Evolutionary conservation across 2,797 vertebrate genomes (phyloP).

Genomic region (Enteromius viviparus): DNA sequence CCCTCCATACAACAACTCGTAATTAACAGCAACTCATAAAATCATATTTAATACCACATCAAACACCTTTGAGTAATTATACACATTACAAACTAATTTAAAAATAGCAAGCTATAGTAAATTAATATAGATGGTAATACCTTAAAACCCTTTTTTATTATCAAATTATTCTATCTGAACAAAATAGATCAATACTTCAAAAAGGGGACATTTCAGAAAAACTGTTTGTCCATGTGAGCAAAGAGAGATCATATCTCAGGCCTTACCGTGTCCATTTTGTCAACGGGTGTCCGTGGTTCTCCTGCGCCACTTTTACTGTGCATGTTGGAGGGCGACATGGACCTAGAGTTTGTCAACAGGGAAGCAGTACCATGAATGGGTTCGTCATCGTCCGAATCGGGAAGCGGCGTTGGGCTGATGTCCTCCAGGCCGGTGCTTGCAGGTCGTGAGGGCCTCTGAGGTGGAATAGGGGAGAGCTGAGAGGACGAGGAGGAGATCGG

Average conservation of each 20-base stretch:
- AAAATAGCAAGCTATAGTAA: neutral
- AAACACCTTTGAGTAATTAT: neutral
- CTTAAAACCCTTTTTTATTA: neutral
- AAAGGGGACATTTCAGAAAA: neutral
- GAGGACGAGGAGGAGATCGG: conserved; percentile 98
- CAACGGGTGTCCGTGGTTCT: conserved; percentile 82
- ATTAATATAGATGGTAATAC: no score
- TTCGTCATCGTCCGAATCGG: conserved; percentile 92
- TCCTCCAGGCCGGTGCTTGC: conserved; percentile 95
- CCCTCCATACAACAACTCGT: conserved; percentile 6
- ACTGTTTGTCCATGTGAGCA: neutral
- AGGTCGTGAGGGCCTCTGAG: conserved; percentile 85
- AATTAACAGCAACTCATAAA: neutral
- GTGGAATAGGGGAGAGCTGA: conserved; percentile 91
- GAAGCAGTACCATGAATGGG: conserved; percentile 76
- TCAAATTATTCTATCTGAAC: neutral
- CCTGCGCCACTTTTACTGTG: conserved; percentile 71
- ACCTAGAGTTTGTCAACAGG: conserved; percentile 74
- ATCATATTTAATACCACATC: neutral
- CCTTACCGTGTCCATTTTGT: conserved; percentile 91
- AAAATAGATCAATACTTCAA: neutral
- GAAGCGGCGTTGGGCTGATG: conserved; percentile 94
- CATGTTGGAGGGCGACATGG: conserved; percentile 74
- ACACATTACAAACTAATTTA: neutral
- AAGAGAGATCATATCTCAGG: neutral